Base-by-base conservation (phyloP, 2,797 vertebrate genomes). In the Lacerta bilineata region DNA sequence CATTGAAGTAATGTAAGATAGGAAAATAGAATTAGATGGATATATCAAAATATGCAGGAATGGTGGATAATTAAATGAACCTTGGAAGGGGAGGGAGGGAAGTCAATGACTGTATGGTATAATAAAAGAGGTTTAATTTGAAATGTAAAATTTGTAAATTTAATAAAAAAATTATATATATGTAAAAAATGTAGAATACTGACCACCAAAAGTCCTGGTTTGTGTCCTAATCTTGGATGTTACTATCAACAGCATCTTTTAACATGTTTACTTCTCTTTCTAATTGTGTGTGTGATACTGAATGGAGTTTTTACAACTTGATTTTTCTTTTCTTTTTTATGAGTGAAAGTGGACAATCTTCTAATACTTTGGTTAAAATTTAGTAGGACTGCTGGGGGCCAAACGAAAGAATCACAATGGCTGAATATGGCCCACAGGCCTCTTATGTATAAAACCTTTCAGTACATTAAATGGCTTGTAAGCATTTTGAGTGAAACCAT, bases 401-500 rank as follows among this genome's bases (percentile, higher is more conserved):
- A 29, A 55, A 15, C 18, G 7, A 72, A 72, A 8, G 36, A 33
- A 29, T 79, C 46, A 29, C 77, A 55, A 10, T 15, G 76, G 27
- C 11, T 78, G 27, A 43, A n/a, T 29, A 17, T 50, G 2, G 25
- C 9, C 43, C 13, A 43, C 27, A 27, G 27, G 23, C 23, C 33
- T 72, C 4, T 72, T 5, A 33, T 85, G 41, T 88, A 71, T 50
- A 36, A 87, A 18, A 8, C 61, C 61, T 64, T 64, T 64, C 61
- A 64, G 17, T 23, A 68, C 75, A 33, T 2, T 0, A 80, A 64
- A 85, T 84, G 80, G 79, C 84, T 69, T 80, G 71, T 86, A 61
- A 43, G 87, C 87, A 84, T 86, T 92, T 90, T 83, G 76, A 89
- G 69, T 84, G 88, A 83, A 87, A 93, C 92, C 87, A 23, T 66